These are phyloP conservation scores for Lasioglossum vierecki DNA, from an alignment of 2,888 invertebrate genomes.

Conservation along the genomic window DNA sequence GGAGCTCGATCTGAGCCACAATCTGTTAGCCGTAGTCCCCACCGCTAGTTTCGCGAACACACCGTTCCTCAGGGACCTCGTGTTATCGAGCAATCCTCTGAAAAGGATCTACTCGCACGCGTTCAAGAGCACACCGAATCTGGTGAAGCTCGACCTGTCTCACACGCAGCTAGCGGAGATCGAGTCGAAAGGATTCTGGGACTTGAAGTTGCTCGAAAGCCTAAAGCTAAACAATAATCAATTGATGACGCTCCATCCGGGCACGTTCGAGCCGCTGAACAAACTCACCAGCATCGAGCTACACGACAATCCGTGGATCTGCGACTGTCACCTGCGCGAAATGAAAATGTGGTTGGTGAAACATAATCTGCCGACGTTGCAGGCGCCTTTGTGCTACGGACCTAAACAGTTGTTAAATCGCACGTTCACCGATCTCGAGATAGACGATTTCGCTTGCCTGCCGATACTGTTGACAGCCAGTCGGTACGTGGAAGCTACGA, in stretches of 20 bases:
- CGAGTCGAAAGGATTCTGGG: constrained; percentile 91
- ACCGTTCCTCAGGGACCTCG: constrained; percentile 92
- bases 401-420: constrained; percentile 89
- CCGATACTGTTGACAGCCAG: constrained; percentile 91
- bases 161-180: constrained; percentile 92
- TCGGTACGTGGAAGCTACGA: constrained; percentile 90
- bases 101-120: constrained; percentile 91
- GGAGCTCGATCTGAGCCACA: constrained; percentile 94
- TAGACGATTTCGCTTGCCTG: constrained; percentile 94
- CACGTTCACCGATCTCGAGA: constrained; percentile 90
- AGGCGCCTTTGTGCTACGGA: constrained; percentile 91
- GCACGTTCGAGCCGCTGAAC: constrained; percentile 90
- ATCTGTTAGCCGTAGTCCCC: constrained; percentile 92
- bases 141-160: constrained; percentile 93
- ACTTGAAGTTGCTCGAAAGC: constrained; percentile 90
- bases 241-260: constrained; percentile 89
- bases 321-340: constrained; percentile 93
- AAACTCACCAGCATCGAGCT: constrained; percentile 92
- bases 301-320: constrained; percentile 95
- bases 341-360: constrained; percentile 93
- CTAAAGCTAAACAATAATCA: constrained; percentile 93
- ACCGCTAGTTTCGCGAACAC: constrained; percentile 91
- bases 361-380: constrained; percentile 90
- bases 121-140: constrained; percentile 90
- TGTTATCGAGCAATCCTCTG: constrained; percentile 92